Base-by-base conservation (phyloP, 2,113 vertebrate genomes). In the Gambusia affinis region DNA sequence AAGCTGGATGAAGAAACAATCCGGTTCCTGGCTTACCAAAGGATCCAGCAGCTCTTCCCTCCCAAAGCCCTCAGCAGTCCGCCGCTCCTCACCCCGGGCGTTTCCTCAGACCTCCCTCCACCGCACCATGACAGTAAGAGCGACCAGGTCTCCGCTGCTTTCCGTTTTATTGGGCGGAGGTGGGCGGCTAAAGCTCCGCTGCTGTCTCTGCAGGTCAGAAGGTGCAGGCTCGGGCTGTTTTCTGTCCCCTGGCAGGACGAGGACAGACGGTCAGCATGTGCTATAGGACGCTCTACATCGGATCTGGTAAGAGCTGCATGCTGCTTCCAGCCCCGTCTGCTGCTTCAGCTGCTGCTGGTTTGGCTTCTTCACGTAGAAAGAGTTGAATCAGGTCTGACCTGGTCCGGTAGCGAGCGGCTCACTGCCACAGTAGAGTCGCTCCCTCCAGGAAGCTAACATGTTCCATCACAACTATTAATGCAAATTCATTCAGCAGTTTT, bases 261-360 rank as follows among this genome's bases (percentile, higher is more conserved):
- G 96, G 96, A 81, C 93, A 93, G 65, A 95, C 97, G 65, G 95
- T 98, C 76, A 97, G 92, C 91, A 99, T 99, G 98, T 98, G 97
- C 91, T 99, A 97, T 80, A 95, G 98, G 88, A 98, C 97, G 64
- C 95, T 98, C 88, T 97, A 99, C 94, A 99, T 98, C 74, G 98
- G 98, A 93, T 97, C 97, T 90, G 98, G 98, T 98, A 86, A 94
- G 94, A 84, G 37, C 14, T 31, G 14, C 54, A 47, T 3, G 12
- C 30, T 57, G 12, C 1, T 7, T 30, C 8, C 30, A 64, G 2
- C 51, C 22, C 2, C 6, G 19, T 24, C 47, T 35, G 47, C 28
- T 57, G 22, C 22, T 57, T n/a, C n/a, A 31, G 14, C 19, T 51
- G 47, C 19, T 57, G 22, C 22, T 57, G 7, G 17, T n/a, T n/a